Conservation (phyloP, 2,113 vertebrate genomes). For the Rhinichthys klamathensis region DNA sequence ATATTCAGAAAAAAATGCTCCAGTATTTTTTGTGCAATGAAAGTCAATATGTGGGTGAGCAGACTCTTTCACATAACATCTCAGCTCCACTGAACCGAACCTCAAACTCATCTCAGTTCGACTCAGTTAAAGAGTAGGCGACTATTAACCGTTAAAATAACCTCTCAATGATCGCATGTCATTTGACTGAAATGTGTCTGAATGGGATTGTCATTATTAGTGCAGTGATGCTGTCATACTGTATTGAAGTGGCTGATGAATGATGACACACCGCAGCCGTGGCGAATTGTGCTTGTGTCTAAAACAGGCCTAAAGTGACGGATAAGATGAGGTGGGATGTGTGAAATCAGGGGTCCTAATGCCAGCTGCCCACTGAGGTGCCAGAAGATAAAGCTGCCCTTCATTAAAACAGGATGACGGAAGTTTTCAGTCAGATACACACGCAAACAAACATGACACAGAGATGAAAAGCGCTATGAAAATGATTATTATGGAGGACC, state of each 20-base stretch:
- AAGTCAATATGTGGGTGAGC: background rate
- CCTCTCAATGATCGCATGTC: background rate
- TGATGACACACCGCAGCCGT: constrained; percentile 26
- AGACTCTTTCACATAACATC: no score
- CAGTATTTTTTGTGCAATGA: background rate
- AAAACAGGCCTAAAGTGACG: constrained; percentile 33
- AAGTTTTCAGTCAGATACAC: background rate
- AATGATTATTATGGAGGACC: background rate
- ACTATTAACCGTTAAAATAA: no score
- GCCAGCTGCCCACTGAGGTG: constrained; percentile 28
- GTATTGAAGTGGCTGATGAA: constrained; percentile 9
- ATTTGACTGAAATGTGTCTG: background rate
- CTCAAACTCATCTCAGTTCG: no score
- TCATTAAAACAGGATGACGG: constrained; percentile 2
- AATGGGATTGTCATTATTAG: constrained; percentile 21
- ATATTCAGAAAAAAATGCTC: background rate
- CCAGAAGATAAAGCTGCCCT: constrained; percentile 11
- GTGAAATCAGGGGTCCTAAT: constrained; percentile 37
- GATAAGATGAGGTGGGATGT: constrained; percentile 41
- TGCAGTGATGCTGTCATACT: background rate
- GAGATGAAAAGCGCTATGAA: background rate
- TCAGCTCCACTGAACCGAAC: background rate
- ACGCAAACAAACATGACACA: constrained; percentile 21
- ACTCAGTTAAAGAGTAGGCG: background rate
- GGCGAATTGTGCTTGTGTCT: constrained; percentile 19